phyloP scores from a whole-genome alignment of 1,140 invertebrate species.

The Mactra quadrangularis region DNA sequence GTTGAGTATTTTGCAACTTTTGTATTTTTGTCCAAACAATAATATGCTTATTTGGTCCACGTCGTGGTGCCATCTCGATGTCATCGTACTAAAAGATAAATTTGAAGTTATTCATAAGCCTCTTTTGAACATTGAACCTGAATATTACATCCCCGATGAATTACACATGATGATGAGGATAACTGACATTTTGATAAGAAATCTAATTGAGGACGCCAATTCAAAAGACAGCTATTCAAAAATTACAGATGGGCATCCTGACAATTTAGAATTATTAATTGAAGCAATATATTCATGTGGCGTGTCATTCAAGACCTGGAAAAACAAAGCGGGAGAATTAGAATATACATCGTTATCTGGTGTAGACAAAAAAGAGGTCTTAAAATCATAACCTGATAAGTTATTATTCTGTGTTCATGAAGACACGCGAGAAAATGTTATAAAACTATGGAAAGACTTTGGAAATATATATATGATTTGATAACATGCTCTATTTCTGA shows the following conservation, averaged over 20 bases:
- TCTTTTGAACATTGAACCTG: not conserved
- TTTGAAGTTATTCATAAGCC: not conserved
- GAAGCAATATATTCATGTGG: not conserved
- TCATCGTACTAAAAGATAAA: too few species aligned
- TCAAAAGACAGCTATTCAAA: not conserved
- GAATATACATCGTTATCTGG: not conserved
- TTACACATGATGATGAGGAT: not conserved
- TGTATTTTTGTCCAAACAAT: too few species aligned
- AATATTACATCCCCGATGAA: not conserved
- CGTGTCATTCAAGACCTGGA: not conserved
- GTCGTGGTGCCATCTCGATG: too few species aligned
- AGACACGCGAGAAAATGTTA: not conserved
- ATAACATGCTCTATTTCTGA: too few species aligned
- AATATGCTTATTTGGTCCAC: too few species aligned
- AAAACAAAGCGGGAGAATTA: not conserved
- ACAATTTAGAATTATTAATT: not conserved
- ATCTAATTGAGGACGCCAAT: not conserved
- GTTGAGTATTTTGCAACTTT: too few species aligned
- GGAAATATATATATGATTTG: not conserved
- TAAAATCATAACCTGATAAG: too few species aligned
- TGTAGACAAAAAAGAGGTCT: not conserved
- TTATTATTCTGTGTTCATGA: not conserved
- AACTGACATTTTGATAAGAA: not conserved
- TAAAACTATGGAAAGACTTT: not conserved
- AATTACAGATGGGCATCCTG: not conserved